phyloP scores from a whole-genome alignment of 2,797 vertebrate genomes.

The Toxotes lorentzi region DNA sequence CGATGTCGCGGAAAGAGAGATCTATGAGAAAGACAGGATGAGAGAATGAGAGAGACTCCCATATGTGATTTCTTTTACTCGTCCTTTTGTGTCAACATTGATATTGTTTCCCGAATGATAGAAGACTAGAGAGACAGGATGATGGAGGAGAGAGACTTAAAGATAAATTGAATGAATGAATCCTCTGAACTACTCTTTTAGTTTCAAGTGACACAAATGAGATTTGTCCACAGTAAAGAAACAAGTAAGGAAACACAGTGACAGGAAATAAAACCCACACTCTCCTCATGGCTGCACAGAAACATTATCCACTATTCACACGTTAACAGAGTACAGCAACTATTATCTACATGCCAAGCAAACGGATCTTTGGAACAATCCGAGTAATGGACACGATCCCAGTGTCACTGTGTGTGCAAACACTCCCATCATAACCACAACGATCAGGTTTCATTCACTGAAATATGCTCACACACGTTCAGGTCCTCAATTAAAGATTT shows the following conservation, averaged over 20 bases:
- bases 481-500: conserved; percentile 39
- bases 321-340: conserved; percentile 12
- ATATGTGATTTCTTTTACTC: conserved; percentile 20
- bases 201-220: conserved; percentile 36
- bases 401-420: conserved; percentile 26
- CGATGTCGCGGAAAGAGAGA: not conserved
- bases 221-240: conserved; percentile 22
- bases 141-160: conserved; percentile 8
- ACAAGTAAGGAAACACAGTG: conserved; percentile 11
- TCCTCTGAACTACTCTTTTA: conserved; percentile 10
- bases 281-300: conserved; percentile 29
- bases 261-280: conserved; percentile 38
- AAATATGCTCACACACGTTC: conserved; percentile 42
- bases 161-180: conserved; percentile 26
- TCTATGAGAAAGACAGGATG: not conserved
- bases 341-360: conserved; percentile 35
- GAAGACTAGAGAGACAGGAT: not conserved
- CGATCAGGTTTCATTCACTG: conserved; percentile 56
- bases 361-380: conserved; percentile 27
- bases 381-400: conserved; percentile 26
- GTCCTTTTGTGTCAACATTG: not conserved
- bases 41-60: conserved; percentile 12
- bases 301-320: conserved; percentile 42
- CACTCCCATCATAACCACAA: conserved; percentile 28
- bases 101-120: not conserved